Base-by-base conservation (phyloP, 53 echinoderm and acorn worm genomes). In the Astropecten irregularis region DNA sequence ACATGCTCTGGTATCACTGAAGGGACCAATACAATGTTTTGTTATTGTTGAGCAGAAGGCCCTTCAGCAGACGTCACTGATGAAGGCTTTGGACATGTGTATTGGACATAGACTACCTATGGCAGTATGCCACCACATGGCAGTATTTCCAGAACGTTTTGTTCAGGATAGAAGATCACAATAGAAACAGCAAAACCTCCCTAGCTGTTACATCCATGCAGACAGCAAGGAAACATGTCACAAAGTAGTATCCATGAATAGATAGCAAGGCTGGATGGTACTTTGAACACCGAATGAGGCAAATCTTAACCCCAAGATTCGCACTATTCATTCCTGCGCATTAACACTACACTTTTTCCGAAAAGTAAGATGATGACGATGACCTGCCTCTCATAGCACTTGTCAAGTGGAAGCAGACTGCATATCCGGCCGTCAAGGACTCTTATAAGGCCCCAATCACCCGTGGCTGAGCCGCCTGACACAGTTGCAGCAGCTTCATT, bases 111-210 rank as follows among this genome's bases (percentile, higher is more conserved):
- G 26, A 71, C 64, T 83, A 83, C 52, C 84, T 71, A 32, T 83
- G 84, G 84, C 70, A 83, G 56, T 83, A 55, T 70, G 36, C 39
- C 42, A 83, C 84, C 23, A 83, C 70, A 34, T 83, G 70, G 84
- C 70, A 83, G 63, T 83, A 65, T 64, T 35, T 82, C 48, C 82
- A 66, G 66, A 82, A 82, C 29, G 82, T 66, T 21, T 18, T 82
- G 71, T 84, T 69, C 27, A 56, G 70, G 48, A 28, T 84, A 65
- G 84, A 84, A 66, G 71, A 84, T 66, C 47, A 35, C 22, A 49
- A 49, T 66, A 66, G 66, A 35, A 35, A 53, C 56, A 34, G 35
- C 31, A 82, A 67, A 46, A 82, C 46, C 36, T 82, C 82, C 48
- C 82, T 49, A 32, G 65, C 82, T 39, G 82, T 82, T 31, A 82